Evolutionary conservation across 2,888 invertebrate species (phyloP).

Genomic region (Galerucella nymphaeae): DNA sequence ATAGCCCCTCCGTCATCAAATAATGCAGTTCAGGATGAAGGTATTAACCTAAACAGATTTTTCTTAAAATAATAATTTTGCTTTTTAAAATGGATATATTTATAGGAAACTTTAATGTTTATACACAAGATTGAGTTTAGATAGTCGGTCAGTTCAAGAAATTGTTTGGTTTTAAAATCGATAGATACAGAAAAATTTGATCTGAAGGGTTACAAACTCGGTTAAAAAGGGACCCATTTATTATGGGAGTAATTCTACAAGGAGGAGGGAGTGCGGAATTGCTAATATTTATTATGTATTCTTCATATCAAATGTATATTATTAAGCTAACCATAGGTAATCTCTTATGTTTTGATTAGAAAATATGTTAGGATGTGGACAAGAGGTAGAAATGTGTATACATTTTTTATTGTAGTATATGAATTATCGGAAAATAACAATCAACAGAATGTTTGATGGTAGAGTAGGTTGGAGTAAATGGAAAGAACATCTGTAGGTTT

Average conservation of each 20-base stretch:
- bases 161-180: background rate
- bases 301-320: too few relatives aligned
- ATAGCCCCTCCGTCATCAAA: constrained; percentile 55
- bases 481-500: too few relatives aligned
- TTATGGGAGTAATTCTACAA: too few relatives aligned
- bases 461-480: too few relatives aligned
- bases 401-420: too few relatives aligned
- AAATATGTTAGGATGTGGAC: background rate
- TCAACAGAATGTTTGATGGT: too few relatives aligned
- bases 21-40: constrained; percentile 18
- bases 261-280: too few relatives aligned
- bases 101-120: background rate
- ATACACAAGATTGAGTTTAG: background rate
- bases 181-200: background rate
- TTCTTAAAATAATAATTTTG: background rate
- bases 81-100: background rate
- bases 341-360: background rate
- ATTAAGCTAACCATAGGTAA: too few relatives aligned
- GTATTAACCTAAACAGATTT: constrained; percentile 17
- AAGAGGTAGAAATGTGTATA: background rate
- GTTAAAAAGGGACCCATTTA: too few relatives aligned
- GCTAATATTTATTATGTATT: too few relatives aligned
- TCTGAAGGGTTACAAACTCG: background rate
- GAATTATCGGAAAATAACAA: too few relatives aligned
- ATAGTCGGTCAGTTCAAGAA: background rate